A percentile compares a stretch with the other conserved stretches of the same genome.
These are phyloP conservation scores for Xenentodon cancila DNA, from an alignment of 2,797 vertebrate genomes.

Conservation along the genomic window DNA sequence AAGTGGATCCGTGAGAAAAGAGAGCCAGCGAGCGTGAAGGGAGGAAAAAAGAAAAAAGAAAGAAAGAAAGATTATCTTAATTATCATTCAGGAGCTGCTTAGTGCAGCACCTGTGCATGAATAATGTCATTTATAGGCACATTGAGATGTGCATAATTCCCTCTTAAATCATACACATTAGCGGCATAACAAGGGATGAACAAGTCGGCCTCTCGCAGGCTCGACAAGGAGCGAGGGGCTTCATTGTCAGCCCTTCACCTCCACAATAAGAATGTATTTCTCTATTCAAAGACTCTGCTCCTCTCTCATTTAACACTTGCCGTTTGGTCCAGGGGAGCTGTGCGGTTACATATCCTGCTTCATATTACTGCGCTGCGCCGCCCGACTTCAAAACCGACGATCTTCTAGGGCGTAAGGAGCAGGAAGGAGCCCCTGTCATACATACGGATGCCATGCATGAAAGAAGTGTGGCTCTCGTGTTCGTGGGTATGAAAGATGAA, in stretches of 20 bases:
- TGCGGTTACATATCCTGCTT: slow-evolving; percentile 66
- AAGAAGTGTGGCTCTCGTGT: too few species aligned
- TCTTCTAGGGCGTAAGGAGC: slow-evolving; percentile 25
- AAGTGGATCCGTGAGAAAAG: slow-evolving; percentile 86
- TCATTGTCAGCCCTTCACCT: slow-evolving; percentile 70
- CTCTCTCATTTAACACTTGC: slow-evolving; percentile 69
- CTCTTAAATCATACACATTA: slow-evolving; percentile 85
- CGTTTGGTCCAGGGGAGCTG: slow-evolving; percentile 60
- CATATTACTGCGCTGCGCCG: slow-evolving; percentile 37
- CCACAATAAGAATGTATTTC: slow-evolving; percentile 69
- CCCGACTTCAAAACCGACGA: slow-evolving; percentile 46
- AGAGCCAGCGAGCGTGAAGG: slow-evolving; percentile 67
- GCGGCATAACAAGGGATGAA: slow-evolving; percentile 82
- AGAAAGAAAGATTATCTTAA: slow-evolving; percentile 86
- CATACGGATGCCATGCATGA: too few species aligned
- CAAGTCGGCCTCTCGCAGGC: slow-evolving; percentile 73
- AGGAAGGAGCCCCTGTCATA: too few species aligned
- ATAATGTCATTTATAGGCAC: slow-evolving; percentile 87
- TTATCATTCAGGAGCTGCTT: slow-evolving; percentile 86
- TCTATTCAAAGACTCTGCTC: slow-evolving; percentile 72
- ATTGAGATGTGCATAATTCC: slow-evolving; percentile 85
- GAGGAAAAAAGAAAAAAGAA: slow-evolving; percentile 54
- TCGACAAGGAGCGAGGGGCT: slow-evolving; percentile 56
- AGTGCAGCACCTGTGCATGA: slow-evolving; percentile 88
- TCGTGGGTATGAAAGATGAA: too few species aligned